These are phyloP conservation scores for Anguilla rostrata DNA, from an alignment of 2,113 vertebrate genomes.

Conservation along the genomic window DNA sequence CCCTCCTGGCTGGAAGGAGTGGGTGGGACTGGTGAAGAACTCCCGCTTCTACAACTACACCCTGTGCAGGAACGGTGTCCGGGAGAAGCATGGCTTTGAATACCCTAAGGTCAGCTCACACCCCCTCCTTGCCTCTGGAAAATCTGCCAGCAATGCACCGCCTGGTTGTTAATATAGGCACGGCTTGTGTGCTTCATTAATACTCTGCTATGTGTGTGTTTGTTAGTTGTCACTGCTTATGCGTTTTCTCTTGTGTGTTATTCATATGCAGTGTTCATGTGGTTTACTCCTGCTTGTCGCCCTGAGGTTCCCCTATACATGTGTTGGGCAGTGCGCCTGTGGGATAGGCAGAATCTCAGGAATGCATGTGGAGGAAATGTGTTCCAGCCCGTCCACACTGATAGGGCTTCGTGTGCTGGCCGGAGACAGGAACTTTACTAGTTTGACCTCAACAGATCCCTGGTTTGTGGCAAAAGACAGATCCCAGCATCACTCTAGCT, in stretches of 20 bases:
- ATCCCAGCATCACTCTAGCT: not conserved
- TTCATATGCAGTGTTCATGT: not conserved
- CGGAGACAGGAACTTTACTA: not conserved
- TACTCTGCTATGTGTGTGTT: not conserved
- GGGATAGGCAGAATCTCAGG: not conserved
- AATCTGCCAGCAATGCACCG: not conserved
- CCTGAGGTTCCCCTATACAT: not conserved
- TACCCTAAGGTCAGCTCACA: conserved; percentile 78
- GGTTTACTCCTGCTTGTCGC: not conserved
- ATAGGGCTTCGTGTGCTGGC: not conserved
- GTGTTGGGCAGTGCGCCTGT: not conserved
- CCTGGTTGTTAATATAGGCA: not conserved
- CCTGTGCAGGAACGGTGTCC: conserved; percentile 80
- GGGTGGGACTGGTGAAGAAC: conserved; percentile 86
- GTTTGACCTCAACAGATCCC: not conserved
- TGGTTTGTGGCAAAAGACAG: not conserved
- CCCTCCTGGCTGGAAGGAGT: conserved; percentile 91
- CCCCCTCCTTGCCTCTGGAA: not conserved
- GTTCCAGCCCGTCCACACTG: not conserved
- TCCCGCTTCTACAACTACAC: conserved; percentile 94
- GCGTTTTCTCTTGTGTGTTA: not conserved
- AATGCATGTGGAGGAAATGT: not conserved
- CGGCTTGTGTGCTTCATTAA: not conserved
- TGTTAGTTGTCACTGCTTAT: not conserved
- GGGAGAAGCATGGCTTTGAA: conserved; percentile 88